phyloP scores from a whole-genome alignment of 2,888 invertebrate species.

The Xanthorhoe spadicearia region DNA sequence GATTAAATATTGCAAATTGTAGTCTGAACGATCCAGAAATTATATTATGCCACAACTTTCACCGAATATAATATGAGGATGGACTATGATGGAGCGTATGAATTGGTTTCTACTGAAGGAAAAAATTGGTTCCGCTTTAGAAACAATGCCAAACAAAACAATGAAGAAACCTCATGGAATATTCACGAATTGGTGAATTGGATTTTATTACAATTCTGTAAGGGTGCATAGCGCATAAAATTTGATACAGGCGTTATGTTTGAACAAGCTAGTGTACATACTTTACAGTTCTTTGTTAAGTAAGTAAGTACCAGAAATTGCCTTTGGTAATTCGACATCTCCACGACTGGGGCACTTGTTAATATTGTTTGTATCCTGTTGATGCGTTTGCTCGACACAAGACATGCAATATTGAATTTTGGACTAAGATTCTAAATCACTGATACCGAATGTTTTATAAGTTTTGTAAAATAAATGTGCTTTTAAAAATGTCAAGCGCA shows the following conservation, averaged over 20 bases:
- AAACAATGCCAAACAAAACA: neutral
- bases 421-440: neutral
- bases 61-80: neutral
- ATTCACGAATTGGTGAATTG: neutral
- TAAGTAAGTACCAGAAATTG: conserved; percentile 52
- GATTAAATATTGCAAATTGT: conserved; percentile 27
- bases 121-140: neutral
- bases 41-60: neutral
- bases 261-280: conserved; percentile 56
- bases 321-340: conserved; percentile 50
- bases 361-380: conserved; percentile 50
- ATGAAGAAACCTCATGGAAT: neutral
- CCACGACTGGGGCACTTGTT: conserved; percentile 51
- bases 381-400: conserved; percentile 37
- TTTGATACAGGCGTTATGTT: conserved; percentile 44
- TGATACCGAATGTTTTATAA: too few species aligned
- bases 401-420: conserved; percentile 4
- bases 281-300: conserved; percentile 49
- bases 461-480: too few species aligned
- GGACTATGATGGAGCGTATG: neutral
- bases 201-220: neutral
- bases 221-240: neutral
- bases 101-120: neutral
- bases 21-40: neutral
- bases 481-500: too few species aligned